These are phyloP conservation scores for Chloebia gouldiae DNA, from an alignment of 2,113 vertebrate species.

Conservation along the genomic window DNA sequence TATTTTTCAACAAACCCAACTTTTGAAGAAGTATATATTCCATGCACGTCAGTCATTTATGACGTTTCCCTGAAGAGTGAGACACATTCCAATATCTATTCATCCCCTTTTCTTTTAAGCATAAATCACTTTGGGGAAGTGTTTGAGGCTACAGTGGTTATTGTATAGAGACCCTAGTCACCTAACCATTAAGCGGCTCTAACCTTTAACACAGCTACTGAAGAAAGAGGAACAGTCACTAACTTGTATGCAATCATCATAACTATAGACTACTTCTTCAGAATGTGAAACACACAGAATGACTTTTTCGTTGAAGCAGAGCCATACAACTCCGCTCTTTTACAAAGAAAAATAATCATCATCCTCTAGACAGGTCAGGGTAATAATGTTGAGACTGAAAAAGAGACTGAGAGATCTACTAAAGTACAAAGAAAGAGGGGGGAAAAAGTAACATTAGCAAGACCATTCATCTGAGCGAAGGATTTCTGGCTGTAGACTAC, in stretches of 20 bases:
- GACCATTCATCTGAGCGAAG: not conserved
- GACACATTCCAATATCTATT: not conserved
- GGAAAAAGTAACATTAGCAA: not conserved
- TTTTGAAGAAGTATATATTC: not conserved
- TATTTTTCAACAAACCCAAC: not conserved
- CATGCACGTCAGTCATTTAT: not conserved
- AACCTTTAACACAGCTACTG: not conserved
- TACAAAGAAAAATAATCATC: not conserved
- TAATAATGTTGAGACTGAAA: not conserved
- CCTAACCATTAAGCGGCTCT: not conserved
- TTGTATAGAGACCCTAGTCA: not conserved
- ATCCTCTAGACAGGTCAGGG: not conserved
- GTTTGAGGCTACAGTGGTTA: not conserved
- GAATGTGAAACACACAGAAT: not conserved
- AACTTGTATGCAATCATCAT: not conserved
- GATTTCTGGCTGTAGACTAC: not conserved
- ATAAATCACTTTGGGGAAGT: not conserved
- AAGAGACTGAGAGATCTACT: not conserved
- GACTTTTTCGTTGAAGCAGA: not conserved
- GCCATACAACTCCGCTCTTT: not conserved
- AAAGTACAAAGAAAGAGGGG: not conserved
- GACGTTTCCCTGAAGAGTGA: not conserved
- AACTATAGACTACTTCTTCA: not conserved
- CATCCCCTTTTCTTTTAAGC: not conserved
- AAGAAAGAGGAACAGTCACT: not conserved